Evolutionary conservation across 2,888 invertebrate genomes (phyloP).

Genomic region (Macrosiphum euphorbiae): DNA sequence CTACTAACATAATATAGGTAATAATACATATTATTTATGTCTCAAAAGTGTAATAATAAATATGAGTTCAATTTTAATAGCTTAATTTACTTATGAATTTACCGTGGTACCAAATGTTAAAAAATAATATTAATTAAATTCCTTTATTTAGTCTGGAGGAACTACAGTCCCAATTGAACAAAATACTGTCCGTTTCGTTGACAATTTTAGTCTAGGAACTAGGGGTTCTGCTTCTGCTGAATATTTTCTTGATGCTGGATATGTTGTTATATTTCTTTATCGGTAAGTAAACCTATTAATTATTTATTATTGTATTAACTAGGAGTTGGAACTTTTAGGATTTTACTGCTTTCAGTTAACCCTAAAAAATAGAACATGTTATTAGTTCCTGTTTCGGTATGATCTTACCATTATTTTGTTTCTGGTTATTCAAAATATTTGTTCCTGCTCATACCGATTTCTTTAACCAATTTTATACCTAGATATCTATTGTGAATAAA

Average conservation of each 20-base stretch:
- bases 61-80: not conserved
- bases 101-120: not conserved
- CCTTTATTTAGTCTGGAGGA: constrained; percentile 85
- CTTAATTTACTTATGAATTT: not conserved
- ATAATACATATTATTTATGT: not conserved
- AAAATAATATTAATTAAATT: not conserved
- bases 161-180: constrained; percentile 97
- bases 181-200: constrained; percentile 97
- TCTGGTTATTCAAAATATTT: not conserved
- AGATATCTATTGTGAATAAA: too few relatives aligned
- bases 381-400: not conserved
- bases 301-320: not conserved
- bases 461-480: too few relatives aligned
- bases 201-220: constrained; percentile 98
- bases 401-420: not conserved
- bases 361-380: not conserved
- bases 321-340: not conserved
- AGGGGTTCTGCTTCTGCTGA: constrained; percentile 96
- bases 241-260: constrained; percentile 89
- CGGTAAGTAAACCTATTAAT: constrained; percentile 70
- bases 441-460: too few relatives aligned
- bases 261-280: constrained; percentile 95
- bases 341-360: not conserved
- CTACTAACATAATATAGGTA: not conserved
- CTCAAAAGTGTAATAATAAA: not conserved